These are phyloP conservation scores for Amazona guildingii DNA, from an alignment of 2,113 vertebrate genomes.

Conservation along the genomic window DNA sequence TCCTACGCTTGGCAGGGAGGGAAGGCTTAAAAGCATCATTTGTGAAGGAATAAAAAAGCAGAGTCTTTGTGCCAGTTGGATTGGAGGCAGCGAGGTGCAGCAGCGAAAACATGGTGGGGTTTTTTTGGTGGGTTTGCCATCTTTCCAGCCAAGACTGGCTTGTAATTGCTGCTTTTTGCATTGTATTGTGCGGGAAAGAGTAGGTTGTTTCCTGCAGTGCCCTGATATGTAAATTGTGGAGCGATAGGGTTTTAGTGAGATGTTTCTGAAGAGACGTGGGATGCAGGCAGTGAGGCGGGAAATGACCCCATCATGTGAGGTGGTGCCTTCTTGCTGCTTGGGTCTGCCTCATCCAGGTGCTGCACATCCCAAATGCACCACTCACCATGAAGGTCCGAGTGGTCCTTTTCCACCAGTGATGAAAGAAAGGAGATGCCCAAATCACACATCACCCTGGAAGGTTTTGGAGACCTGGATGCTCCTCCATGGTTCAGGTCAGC, in stretches of 20 bases:
- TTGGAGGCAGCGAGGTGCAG: slow-evolving; percentile 53
- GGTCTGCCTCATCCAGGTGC: not conserved
- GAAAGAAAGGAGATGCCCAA: not conserved
- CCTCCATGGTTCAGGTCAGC: not conserved
- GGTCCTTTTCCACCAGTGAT: not conserved
- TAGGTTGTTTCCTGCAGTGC: not conserved
- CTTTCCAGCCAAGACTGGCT: not conserved
- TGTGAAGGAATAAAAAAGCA: slow-evolving; percentile 40
- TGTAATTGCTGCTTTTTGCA: not conserved
- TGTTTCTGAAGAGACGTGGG: not conserved
- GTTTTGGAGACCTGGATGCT: not conserved
- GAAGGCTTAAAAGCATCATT: slow-evolving; percentile 6
- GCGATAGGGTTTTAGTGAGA: not conserved
- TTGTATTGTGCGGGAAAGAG: not conserved
- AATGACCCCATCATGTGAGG: fast-evolving
- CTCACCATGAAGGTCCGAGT: not conserved
- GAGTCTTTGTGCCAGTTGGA: slow-evolving; percentile 4
- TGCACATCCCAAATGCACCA: no score
- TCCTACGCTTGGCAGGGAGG: slow-evolving; percentile 32
- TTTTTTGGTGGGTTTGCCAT: not conserved
- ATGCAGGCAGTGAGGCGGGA: not conserved
- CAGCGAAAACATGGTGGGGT: not conserved
- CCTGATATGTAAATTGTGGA: not conserved
- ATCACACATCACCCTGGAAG: not conserved
- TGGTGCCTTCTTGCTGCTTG: not conserved